Evolutionary conservation across 2,113 vertebrate species (phyloP), one percentile per base, ranked within the genome.

Genomic region (Actenoides lindsayi): DNA sequence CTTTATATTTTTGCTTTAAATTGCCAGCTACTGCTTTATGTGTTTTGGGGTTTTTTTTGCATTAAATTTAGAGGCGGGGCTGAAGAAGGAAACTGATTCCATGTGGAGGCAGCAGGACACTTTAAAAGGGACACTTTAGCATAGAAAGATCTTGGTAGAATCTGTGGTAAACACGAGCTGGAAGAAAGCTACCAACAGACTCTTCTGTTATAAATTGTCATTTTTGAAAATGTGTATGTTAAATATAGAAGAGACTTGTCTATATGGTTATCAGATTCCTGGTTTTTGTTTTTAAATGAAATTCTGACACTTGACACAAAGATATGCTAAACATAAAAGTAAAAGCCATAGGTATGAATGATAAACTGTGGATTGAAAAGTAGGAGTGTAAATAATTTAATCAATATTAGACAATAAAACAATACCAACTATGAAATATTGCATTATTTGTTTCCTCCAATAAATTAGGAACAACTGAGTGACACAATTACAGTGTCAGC

Each of bases 341-440:
- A 96, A 97, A 98, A 98, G 98, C 98, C 98, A 98, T 98, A 98
- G 93, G 94, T 97, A 96, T 98, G 98, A 98, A 86, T 98, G 98
- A 95, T 98, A 96, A 98, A 98, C 89, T 97, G 96, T 97, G 98
- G 96, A 96, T 94, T 97, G 97, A 95, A 96, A 97, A 97, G 81
- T 95, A 98, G 97, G 62, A 95, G 4, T 98, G 98, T 98, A 98
- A 97, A 98, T 98, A 98, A 96, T 98, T 98, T 97, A 98, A 98
- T 98, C 97, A 97, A 95, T 98, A 97, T 97, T 98, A 97, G 97
- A 97, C 96, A 98, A 98, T 98, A 98, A 98, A 98, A 97, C 91
- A 95, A 89, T 98, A 97, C 92, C 95, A 97, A 90, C 92, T 71
- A 84, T 89, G 83, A 92, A 97, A 94, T 91, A 89, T 97, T 97